These are phyloP conservation scores for Caenorhabditis uteleia DNA, from an alignment of 2,888 invertebrate species.

Conservation along the genomic window DNA sequence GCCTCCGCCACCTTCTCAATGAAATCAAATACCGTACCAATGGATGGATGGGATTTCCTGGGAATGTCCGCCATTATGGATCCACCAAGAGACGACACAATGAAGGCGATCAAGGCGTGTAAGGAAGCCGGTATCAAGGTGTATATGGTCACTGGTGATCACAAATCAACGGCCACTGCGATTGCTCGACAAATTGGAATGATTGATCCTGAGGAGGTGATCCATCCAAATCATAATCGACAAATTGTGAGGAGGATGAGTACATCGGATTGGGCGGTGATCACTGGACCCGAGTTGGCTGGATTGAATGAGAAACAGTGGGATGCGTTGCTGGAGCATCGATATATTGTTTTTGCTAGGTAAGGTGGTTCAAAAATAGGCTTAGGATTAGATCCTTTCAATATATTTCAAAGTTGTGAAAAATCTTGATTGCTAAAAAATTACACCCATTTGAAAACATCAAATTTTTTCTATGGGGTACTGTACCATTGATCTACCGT, in stretches of 20 bases:
- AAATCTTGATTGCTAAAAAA: too few relatives aligned
- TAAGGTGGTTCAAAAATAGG: too few relatives aligned
- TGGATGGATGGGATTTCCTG: slow-evolving; percentile 51
- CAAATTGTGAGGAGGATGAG: slow-evolving; percentile 22
- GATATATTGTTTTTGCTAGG: slow-evolving; percentile 46
- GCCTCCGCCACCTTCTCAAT: slow-evolving; percentile 45
- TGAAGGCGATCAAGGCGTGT: slow-evolving; percentile 53
- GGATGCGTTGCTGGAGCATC: slow-evolving; percentile 37
- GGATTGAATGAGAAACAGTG: slow-evolving; percentile 36
- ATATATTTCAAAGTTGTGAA: too few relatives aligned
- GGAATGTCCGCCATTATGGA: slow-evolving; percentile 63
- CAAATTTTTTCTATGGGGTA: too few relatives aligned
- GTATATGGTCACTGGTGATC: slow-evolving; percentile 64
- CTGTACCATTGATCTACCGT: too few relatives aligned
- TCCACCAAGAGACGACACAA: slow-evolving; percentile 60
- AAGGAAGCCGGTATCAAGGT: slow-evolving; percentile 62
- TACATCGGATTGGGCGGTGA: slow-evolving; percentile 42
- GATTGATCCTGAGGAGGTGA: slow-evolving; percentile 40
- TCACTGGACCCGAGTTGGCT: slow-evolving; percentile 46
- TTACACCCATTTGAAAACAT: too few relatives aligned
- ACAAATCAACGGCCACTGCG: slow-evolving; percentile 58
- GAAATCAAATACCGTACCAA: slow-evolving; percentile 52
- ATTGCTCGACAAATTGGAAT: slow-evolving; percentile 63
- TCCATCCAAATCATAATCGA: slow-evolving; percentile 17
- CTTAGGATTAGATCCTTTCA: too few relatives aligned